Base-by-base conservation (phyloP, 2,888 invertebrate species). In the Micoletzkya japonica region DNA sequence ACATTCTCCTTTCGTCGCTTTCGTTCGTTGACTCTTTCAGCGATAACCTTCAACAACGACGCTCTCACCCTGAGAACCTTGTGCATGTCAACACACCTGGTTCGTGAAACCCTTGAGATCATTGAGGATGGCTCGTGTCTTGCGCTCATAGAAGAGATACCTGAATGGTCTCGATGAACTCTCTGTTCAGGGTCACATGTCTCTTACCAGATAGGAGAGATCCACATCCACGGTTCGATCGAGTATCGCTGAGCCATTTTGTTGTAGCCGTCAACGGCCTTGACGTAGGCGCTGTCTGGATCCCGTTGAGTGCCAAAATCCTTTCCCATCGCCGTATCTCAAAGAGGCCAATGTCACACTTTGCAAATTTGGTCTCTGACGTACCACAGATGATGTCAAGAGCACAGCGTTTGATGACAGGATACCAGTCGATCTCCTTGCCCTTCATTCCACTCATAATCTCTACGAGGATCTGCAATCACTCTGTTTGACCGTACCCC, bases 41-140 rank as follows among this genome's bases (percentile, higher is more conserved):
- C 30, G 14, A 0, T 44, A 37, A 28, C 44, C 44, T 60, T 44
- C 37, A 26, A 60, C 34, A 44, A 10, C 44, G 26, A 14, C 44
- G 17, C 28, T 20, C 7, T 17, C 30, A 44, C 26, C 14, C 14
- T 26, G 4, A 30, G 3, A 30, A 56, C 4, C 56, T 4, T 4
- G 30, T 4, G 28, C 39, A 30, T 24, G 10, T 3, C 34, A 70
- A 56, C 49, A 70, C 76, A 89, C 89, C 77, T 71, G 56, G 17
- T 24, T 52, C 2, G 71, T 73, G 54, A 73, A 73, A 6, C 20
- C 71, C 1, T 37, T 59, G 0, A 71, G 52, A 20, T 37, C 28
- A n/a, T 49, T 26, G 14, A 73, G 32, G 24, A 28, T 30, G 14
- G 24, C 24, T 2, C 34, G 20, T 34, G 37, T 32, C 7, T 49